These are phyloP conservation scores for Lepidocolaptes lacrymiger DNA, from an alignment of 2,797 vertebrate species.

Conservation along the genomic window DNA sequence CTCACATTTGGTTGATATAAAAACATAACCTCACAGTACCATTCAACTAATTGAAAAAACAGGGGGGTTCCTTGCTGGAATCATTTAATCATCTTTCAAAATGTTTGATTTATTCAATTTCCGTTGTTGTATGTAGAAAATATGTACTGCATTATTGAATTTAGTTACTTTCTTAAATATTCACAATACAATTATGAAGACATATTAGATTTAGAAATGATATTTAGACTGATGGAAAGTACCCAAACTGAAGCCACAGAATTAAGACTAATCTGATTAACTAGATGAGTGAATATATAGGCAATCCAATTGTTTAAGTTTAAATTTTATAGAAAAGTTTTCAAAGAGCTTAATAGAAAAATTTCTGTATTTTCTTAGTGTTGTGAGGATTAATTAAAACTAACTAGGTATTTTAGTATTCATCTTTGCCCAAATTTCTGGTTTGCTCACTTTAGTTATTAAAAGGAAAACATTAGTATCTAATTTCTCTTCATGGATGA, in stretches of 20 bases:
- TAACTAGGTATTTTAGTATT: not conserved
- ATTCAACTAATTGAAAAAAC: not conserved
- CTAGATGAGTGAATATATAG: not conserved
- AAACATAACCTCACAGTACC: not conserved
- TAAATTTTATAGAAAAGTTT: not conserved
- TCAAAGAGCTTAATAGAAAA: not conserved
- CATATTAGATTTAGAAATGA: not conserved
- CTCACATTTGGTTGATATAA: not conserved
- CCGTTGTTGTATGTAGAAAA: not conserved
- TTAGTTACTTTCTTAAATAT: not conserved
- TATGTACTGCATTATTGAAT: not conserved
- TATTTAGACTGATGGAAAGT: not conserved
- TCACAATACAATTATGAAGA: not conserved
- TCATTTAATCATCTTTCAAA: not conserved
- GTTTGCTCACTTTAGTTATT: not conserved
- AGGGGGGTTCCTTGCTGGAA: not conserved
- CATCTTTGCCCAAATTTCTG: not conserved
- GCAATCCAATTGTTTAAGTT: not conserved
- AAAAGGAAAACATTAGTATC: not conserved
- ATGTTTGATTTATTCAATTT: not conserved
- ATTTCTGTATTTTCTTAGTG: not conserved
- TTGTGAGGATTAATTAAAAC: not conserved
- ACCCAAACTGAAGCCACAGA: not conserved
- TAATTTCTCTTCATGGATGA: slow-evolving; percentile 24
- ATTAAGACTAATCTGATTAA: not conserved